Evolutionary conservation across 1,140 invertebrate species (phyloP), one percentile per base, ranked within the genome.

Genomic region (Maniola jurtina): DNA sequence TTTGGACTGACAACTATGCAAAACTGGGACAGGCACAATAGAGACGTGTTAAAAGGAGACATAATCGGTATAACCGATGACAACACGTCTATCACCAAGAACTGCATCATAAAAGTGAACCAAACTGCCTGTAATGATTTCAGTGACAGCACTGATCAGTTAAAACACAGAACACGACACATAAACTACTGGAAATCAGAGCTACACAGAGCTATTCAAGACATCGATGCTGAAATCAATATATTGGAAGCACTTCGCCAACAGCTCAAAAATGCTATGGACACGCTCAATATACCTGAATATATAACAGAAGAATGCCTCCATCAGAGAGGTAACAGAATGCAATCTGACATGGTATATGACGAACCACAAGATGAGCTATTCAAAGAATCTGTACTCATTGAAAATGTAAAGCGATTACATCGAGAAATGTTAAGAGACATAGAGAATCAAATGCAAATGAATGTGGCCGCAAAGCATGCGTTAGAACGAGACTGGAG

Each of bases 401-500:
- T 94, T 42, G 89, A 93, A 5, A 94, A 95, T 72, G 92, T 95
- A 15, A 86, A 86, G 57, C 75, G 70, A 64, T 42, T 89, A 14
- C 86, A 89, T 34, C 79, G 90, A 42, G 91, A 92, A 40, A 80
- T 93, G 33, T 80, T 95, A 16, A 88, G 87, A 13, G 93, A 96
- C 71, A 92, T 96, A 4, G 93, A 96, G 54, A 90, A 93, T 62
- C 96, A 97, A 82, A 92, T 96, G 64, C 89, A 92, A 15, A 93
- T 95, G 75, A 94, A 96, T 76, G 93, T 94, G 61, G 92, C 95
- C 11, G 93, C 94, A 0, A 97, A 97, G 77, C 91, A 94, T 57
- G 92, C 94, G 5, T 79, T 97, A 42, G 96, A 97, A 88, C 93
- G 93, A 65, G 96, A 97, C 80, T 97, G 96, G 96, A 96, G 95